Evolutionary conservation across 2,113 vertebrate genomes (phyloP).

Genomic region (Alectura lathami): DNA sequence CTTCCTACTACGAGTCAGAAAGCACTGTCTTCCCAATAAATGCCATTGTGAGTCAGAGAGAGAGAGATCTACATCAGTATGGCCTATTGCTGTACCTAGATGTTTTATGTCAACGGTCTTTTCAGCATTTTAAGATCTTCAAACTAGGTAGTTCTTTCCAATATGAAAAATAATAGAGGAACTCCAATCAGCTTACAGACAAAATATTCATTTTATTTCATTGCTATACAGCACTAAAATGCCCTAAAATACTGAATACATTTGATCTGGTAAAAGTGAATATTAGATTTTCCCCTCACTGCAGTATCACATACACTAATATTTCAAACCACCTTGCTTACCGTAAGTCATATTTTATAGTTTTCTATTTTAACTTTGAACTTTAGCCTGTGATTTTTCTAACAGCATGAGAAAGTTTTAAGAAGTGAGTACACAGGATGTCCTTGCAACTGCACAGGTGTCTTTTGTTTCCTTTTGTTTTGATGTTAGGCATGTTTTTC

Average conservation of each 20-base stretch:
- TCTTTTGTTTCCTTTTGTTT: neutral
- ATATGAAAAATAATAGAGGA: neutral
- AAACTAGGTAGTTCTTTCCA: neutral
- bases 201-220: neutral
- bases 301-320: neutral
- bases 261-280: neutral
- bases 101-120: neutral
- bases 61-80: neutral
- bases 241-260: neutral
- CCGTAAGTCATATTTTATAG: neutral
- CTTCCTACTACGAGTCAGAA: neutral
- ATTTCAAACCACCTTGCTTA: neutral
- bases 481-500: neutral
- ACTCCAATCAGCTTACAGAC: neutral
- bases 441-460: accelerated
- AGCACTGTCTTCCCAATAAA: neutral
- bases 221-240: neutral
- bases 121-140: neutral
- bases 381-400: neutral
- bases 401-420: neutral
- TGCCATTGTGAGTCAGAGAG: neutral
- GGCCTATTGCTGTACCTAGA: neutral
- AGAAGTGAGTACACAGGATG: neutral
- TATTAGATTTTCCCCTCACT: neutral
- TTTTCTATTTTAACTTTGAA: neutral